Base-by-base conservation (phyloP, 2,888 invertebrate genomes). In the Trilocha varians region DNA sequence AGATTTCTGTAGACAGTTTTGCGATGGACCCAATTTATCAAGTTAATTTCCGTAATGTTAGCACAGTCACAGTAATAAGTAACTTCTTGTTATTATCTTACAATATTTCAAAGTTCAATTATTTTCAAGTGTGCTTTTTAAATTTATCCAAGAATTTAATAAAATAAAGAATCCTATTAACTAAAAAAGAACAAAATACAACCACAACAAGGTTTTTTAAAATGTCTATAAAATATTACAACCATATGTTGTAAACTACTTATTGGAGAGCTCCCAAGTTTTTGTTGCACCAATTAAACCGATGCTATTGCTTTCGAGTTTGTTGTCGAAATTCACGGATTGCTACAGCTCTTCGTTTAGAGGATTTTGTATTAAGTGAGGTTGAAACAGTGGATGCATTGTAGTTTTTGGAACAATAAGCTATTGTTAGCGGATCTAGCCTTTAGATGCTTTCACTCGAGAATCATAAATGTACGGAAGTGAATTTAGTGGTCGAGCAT, bases 361-460 rank as follows among this genome's bases (percentile, higher is more conserved):
- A 66, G 66, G 70, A 70, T 74, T 79, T 72, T 64, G 72, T 65
- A 65, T 59, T 62, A 59, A 58, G 65, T 62, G 64, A 63, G 59
- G 60, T 53, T 41, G 52, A 64, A 70, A 79, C 74, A 78, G 72
- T 67, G 62, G 46, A 48, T 41, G 59, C 57, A 67, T 77, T 79
- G 75, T 83, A 56, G 61, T 62, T 69, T 71, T 65, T 43, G 63
- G 60, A 73, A 77, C 83, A 83, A 82, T 78, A 62, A 62, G 39
- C 65, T 55, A 73, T 79, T 83, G 79, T 57, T 55, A 62, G 51
- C 52, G 61, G 59, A 55, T 60, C 60, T 65, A 59, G 66, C 62
- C 64, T 62, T 73, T 66, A 51, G 57, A 56, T 56, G 62, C 66
- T 66, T 65, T 68, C 52, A 55, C 56, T 56, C 49, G 50, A 53